Percentiles rank a stretch among this genome's conserved stretches.
These are phyloP conservation scores for Phortica variegata DNA, from an alignment of 1,140 invertebrate species.

Conservation along the genomic window DNA sequence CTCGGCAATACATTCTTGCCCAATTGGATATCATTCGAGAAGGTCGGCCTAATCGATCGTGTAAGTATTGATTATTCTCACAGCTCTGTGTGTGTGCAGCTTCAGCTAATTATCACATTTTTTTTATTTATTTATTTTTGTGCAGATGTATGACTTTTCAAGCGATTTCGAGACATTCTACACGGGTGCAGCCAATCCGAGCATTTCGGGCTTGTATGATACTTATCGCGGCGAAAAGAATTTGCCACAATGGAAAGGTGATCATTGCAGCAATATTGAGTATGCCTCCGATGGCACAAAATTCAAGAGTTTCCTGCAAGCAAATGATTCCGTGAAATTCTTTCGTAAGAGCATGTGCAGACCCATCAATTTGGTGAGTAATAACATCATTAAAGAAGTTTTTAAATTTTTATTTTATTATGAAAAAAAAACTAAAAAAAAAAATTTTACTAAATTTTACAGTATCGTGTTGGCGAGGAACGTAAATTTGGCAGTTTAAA, in stretches of 20 bases:
- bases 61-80: constrained; percentile 64
- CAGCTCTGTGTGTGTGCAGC: neutral
- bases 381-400: too few relatives aligned
- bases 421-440: neutral
- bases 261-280: constrained; percentile 73
- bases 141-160: constrained; percentile 82
- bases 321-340: constrained; percentile 71
- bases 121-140: constrained; percentile 15
- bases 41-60: constrained; percentile 78
- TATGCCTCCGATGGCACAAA: constrained; percentile 84
- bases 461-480: constrained; percentile 66
- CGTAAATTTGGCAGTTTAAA: constrained; percentile 60
- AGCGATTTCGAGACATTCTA: constrained; percentile 78
- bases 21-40: constrained; percentile 79
- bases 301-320: constrained; percentile 70
- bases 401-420: constrained; percentile 2
- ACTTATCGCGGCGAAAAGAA: constrained; percentile 71
- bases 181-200: constrained; percentile 69
- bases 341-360: constrained; percentile 82
- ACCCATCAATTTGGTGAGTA: constrained; percentile 69
- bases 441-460: constrained; percentile 24
- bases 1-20: constrained; percentile 76
- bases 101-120: neutral
- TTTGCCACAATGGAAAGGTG: constrained; percentile 74
- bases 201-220: constrained; percentile 69